Conservation (phyloP, 2,888 invertebrate species). For the Onchidella celtica region DNA sequence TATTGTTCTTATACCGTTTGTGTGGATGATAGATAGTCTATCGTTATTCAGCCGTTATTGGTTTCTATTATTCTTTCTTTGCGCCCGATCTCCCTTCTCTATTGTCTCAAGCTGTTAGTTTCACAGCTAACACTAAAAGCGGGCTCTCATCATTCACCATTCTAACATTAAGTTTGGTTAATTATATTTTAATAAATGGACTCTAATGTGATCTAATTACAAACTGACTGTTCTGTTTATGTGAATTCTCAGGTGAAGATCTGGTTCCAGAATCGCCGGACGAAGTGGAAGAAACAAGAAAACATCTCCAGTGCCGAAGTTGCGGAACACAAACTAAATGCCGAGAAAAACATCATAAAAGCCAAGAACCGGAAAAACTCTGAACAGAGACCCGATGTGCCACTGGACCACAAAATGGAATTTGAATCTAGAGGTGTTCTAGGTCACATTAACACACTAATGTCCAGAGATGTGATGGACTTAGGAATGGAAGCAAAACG, state of each 20-base stretch:
- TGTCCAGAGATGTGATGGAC: constrained; percentile 3
- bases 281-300: constrained; percentile 95
- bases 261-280: constrained; percentile 93
- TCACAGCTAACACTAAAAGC: too few relatives aligned
- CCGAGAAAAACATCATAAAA: constrained; percentile 68
- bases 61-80: too few relatives aligned
- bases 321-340: constrained; percentile 87
- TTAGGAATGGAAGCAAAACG: background rate
- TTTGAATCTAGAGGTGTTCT: constrained; percentile 35
- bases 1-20: too few relatives aligned
- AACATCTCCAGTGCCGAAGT: constrained; percentile 94
- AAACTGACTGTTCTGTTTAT: background rate
- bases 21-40: too few relatives aligned
- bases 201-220: too few relatives aligned
- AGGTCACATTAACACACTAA: constrained; percentile 23
- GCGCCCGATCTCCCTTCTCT: too few relatives aligned
- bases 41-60: too few relatives aligned
- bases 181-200: too few relatives aligned
- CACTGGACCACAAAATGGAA: constrained; percentile 22
- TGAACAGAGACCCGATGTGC: constrained; percentile 36
- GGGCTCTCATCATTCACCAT: too few relatives aligned
- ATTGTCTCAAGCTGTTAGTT: too few relatives aligned
- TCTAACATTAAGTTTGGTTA: too few relatives aligned
- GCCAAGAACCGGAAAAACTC: constrained; percentile 54
- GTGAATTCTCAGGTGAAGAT: constrained; percentile 92